Evolutionary conservation across 2,113 vertebrate species (phyloP).

Genomic region (Colinus virginianus): DNA sequence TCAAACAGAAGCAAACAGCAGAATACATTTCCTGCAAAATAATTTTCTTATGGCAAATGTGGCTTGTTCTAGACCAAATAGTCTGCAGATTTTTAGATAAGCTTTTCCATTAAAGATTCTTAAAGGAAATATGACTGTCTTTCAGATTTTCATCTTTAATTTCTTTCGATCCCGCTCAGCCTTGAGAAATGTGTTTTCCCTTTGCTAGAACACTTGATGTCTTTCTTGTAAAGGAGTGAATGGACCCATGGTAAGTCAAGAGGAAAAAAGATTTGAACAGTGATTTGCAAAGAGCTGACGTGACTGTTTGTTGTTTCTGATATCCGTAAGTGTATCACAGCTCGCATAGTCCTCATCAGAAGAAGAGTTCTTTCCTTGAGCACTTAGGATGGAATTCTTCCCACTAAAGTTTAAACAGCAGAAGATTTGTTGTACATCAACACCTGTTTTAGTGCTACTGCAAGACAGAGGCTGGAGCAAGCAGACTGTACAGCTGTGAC

Average conservation of each 20-base stretch:
- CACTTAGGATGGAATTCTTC: not conserved
- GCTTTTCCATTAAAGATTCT: not conserved
- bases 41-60: not conserved
- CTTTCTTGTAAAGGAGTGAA: not conserved
- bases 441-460: not conserved
- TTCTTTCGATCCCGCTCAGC: not conserved
- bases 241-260: not conserved
- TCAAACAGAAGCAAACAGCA: slow-evolving; percentile 8
- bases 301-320: not conserved
- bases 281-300: not conserved
- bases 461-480: not conserved
- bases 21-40: slow-evolving; percentile 23
- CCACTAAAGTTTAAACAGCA: not conserved
- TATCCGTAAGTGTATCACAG: not conserved
- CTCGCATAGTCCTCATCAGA: not conserved
- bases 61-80: not conserved
- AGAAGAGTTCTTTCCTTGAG: not conserved
- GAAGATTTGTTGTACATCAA: not conserved
- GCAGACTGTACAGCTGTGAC: not conserved
- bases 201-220: not conserved
- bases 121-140: not conserved
- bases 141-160: not conserved
- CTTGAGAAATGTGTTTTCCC: not conserved
- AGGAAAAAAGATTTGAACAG: not conserved
- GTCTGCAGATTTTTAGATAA: not conserved